Conservation (phyloP, 2,888 invertebrate genomes). For the Magallana nippona region DNA sequence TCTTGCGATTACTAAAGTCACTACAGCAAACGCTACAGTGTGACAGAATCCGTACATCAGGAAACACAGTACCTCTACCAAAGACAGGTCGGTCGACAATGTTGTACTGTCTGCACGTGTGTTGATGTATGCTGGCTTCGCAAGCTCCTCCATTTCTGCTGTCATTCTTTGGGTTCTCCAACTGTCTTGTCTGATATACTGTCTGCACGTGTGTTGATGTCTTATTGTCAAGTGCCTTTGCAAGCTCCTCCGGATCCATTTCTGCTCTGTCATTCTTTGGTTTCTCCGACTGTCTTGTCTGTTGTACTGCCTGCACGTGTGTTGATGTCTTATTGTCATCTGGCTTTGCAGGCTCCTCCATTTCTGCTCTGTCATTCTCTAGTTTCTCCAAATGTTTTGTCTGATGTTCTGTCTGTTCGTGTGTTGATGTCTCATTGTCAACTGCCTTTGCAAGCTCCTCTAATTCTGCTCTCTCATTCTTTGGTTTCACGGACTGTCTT, state of each 20-base stretch:
- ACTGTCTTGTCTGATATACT: background rate
- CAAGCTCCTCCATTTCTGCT: too few relatives aligned
- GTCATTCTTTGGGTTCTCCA: too few relatives aligned
- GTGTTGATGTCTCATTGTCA: background rate
- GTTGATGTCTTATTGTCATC: too few relatives aligned
- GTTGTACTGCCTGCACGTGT: too few relatives aligned
- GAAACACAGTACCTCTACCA: background rate
- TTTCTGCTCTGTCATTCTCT: too few relatives aligned
- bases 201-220: background rate
- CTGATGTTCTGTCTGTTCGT: background rate
- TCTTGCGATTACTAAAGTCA: background rate
- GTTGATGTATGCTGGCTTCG: too few relatives aligned
- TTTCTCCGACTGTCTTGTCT: too few relatives aligned
- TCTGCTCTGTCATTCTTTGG: background rate
- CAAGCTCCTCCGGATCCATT: background rate
- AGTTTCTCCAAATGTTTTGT: background rate
- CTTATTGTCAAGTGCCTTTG: background rate
- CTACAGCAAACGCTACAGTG: slow-evolving; percentile 6
- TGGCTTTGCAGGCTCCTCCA: too few relatives aligned
- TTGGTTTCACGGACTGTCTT: background rate
- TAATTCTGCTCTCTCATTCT: background rate
- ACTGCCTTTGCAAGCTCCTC: background rate
- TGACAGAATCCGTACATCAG: slow-evolving; percentile 11
- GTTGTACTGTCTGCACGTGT: too few relatives aligned
- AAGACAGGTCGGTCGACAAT: too few relatives aligned